Evolutionary conservation across 2,888 invertebrate species (phyloP), one percentile per base, ranked within the genome.

Genomic region (Drosophila neotestacea): DNA sequence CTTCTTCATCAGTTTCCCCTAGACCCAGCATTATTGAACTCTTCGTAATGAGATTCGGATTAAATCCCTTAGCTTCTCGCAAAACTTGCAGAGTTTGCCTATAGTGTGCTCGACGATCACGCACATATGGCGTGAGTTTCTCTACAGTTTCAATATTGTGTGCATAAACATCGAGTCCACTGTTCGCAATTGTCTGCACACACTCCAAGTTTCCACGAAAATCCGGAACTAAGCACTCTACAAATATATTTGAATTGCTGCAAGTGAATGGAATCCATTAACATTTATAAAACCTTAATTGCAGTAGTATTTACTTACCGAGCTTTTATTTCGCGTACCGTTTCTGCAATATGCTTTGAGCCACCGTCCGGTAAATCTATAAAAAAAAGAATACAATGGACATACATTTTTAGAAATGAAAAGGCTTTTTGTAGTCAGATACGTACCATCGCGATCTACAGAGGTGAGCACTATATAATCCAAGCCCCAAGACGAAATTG

Each of bases 141-240:
- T 97, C 97, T 0, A 99, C 98, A 0, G 99, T 99, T 94, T 99
- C 99, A 39, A 99, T 96, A 92, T 99, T 99, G 92, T 99, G 99
- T 0, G 99, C 99, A 86, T 96, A 99, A 38, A 99, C 99, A 93
- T 99, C 99, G 0, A 99, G 93, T 0, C 98, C 98, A 66, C 97
- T 95, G 16, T 93, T 91, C 0, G 96, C 97, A 64, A 99, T 96
- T 0, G 93, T 94, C 87, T 94, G 94, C 0, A 99, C 95, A 83
- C 95, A 95, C 5, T 94, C 93, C 51, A 95, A 90, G 91, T 97
- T 94, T 0, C 98, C 99, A 48, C 96, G 94, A 92, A 99, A 99
- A 93, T 99, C 99, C 0, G 99, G 99, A 10, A 98, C 98, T 39
- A 99, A 93, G 87, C 99, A 99, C 93, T 99, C 99, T 0, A 99